Conservation (phyloP, 2,797 vertebrate genomes). For the Sebastes cheni region DNA sequence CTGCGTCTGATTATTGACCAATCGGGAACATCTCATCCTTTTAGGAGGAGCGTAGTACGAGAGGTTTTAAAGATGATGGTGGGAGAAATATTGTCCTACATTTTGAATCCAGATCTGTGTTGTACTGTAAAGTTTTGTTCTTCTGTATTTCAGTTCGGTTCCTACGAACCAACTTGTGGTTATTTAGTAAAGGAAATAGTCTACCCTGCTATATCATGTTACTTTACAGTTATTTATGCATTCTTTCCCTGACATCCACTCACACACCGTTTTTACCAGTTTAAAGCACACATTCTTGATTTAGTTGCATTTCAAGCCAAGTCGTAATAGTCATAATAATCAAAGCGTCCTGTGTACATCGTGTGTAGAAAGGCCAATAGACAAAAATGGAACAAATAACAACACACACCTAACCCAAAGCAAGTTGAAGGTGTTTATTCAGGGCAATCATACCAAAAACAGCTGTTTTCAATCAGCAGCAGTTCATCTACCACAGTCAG, state of each 20-base stretch:
- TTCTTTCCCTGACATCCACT: not conserved
- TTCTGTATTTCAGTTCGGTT: not conserved
- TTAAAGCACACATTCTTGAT: not conserved
- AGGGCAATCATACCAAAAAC: conserved; percentile 41
- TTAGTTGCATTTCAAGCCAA: not conserved
- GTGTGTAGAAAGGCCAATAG: not conserved
- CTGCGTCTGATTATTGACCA: not conserved
- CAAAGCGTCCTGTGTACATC: not conserved
- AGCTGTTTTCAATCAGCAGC: conserved; percentile 40
- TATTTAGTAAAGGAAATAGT: not conserved
- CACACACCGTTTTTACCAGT: not conserved
- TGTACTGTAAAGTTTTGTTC: not conserved
- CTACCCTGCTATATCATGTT: not conserved
- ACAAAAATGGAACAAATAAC: not conserved
- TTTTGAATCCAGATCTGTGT: not conserved
- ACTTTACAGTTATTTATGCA: not conserved
- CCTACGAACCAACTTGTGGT: not conserved
- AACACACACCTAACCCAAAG: not conserved
- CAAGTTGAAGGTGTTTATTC: conserved; percentile 60
- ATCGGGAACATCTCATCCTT: not conserved
- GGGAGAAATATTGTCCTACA: not conserved
- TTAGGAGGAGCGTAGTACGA: not conserved
- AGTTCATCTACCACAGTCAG: conserved; percentile 24
- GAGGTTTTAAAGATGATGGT: not conserved
- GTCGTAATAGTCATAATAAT: not conserved